A percentile compares a stretch with the other conserved stretches of the same genome.
Evolutionary conservation across 2,888 invertebrate species (phyloP).

Genomic region (Osedax fenrisi): DNA sequence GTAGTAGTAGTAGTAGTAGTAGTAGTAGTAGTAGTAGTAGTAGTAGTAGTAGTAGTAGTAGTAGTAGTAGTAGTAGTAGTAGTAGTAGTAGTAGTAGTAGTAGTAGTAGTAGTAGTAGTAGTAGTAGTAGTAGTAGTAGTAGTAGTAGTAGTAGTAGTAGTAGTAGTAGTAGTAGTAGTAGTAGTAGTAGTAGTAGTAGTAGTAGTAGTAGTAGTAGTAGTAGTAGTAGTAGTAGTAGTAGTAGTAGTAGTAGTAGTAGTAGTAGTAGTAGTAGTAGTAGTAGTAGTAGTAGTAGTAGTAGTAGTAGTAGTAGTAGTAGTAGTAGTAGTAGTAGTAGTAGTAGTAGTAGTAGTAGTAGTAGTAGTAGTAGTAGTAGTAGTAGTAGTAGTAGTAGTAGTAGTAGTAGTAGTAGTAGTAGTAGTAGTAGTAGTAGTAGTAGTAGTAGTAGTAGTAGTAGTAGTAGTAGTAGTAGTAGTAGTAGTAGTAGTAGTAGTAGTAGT

Average conservation of each 20-base stretch:
- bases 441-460: neutral
- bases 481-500: neutral
- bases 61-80: neutral
- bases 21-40: neutral
- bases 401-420: neutral
- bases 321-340: neutral
- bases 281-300: slow-evolving; percentile 13
- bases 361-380: neutral
- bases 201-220: slow-evolving; percentile 21
- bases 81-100: neutral
- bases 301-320: slow-evolving; percentile 4
- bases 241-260: slow-evolving; percentile 20
- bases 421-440: neutral
- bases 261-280: slow-evolving; percentile 17
- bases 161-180: slow-evolving; percentile 12
- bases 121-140: neutral
- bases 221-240: slow-evolving; percentile 21
- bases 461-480: neutral
- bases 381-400: neutral
- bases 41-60: neutral
- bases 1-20: neutral
- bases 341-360: neutral
- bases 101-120: neutral
- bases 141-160: neutral
- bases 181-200: slow-evolving; percentile 24